Evolutionary conservation across 1,140 invertebrate species (phyloP).

Genomic region (Drosophila melanogaster): DNA sequence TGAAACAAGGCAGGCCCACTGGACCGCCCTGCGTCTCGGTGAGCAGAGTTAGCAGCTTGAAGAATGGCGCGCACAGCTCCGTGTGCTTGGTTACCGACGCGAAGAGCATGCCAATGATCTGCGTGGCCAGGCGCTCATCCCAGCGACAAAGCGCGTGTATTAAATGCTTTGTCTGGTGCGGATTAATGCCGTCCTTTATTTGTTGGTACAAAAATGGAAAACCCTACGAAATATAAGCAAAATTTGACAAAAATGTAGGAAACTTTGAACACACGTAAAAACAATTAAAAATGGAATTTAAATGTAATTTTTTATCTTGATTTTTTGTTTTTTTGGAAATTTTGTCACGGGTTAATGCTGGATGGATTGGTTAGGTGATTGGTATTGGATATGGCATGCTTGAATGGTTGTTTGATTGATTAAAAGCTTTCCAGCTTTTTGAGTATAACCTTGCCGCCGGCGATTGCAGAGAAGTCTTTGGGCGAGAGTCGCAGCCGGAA

Average conservation of each 20-base stretch:
- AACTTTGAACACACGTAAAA: conserved; percentile 16
- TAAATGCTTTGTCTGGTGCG: conserved; percentile 95
- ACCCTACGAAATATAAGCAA: conserved; percentile 86
- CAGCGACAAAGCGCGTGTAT: conserved; percentile 96
- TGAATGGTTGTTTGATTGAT: conserved; percentile 13
- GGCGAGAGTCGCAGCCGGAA: conserved; percentile 90
- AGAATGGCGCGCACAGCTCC: conserved; percentile 94
- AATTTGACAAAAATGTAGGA: conserved; percentile 51
- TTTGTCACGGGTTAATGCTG: conserved; percentile 4
- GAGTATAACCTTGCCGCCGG: conserved; percentile 91
- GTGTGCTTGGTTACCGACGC: conserved; percentile 94
- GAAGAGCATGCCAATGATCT: conserved; percentile 95
- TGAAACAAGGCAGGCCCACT: conserved; percentile 94
- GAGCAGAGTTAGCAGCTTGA: conserved; percentile 93
- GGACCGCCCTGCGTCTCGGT: conserved; percentile 91
- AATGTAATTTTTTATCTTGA: conserved; percentile 32
- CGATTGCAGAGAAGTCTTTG: conserved; percentile 92
- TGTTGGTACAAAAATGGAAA: conserved; percentile 97
- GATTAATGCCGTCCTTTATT: conserved; percentile 96
- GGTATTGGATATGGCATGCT: conserved; percentile 17
- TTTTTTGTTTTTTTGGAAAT: conserved; percentile 8
- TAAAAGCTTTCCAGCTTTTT: conserved; percentile 61
- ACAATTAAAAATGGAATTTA: conserved; percentile 21
- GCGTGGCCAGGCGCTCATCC: conserved; percentile 93
- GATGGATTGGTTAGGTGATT: conserved; percentile 14